A percentile compares a stretch with the other conserved stretches of the same genome.
Evolutionary conservation across 37 sponge, comb jelly and placozoan genomes (phyloP).

Genomic region (Cladorhizidae sp.): DNA sequence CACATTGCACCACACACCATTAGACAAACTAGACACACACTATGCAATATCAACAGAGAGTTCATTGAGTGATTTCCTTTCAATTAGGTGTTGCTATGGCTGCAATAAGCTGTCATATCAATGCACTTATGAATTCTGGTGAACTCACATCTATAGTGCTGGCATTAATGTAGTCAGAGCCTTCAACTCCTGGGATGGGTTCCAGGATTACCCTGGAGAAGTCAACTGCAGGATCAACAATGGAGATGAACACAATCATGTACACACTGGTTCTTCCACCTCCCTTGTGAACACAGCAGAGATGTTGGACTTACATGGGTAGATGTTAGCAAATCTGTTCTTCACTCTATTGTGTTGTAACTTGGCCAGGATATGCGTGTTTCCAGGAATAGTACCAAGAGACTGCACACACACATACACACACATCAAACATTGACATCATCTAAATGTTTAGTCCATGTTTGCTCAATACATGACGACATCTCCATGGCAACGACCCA

Average conservation of each 20-base stretch:
- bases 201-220: slow-evolving; percentile 44
- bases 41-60: too few relatives aligned
- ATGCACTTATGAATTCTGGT: too few relatives aligned
- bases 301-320: slow-evolving; percentile 64
- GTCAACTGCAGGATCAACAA: slow-evolving; percentile 43
- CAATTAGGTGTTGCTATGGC: too few relatives aligned
- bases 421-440: background rate
- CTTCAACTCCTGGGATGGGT: slow-evolving; percentile 26
- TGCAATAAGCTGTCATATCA: too few relatives aligned
- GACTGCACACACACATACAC: slow-evolving; percentile 16
- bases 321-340: slow-evolving; percentile 82
- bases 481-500: background rate
- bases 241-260: background rate
- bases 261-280: background rate
- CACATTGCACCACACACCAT: too few relatives aligned
- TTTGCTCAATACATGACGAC: background rate
- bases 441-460: background rate
- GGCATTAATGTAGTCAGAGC: slow-evolving; percentile 76
- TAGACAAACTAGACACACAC: too few relatives aligned
- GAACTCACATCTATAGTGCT: slow-evolving; percentile 54
- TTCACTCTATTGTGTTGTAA: slow-evolving; percentile 46
- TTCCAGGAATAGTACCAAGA: slow-evolving; percentile 27
- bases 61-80: too few relatives aligned
- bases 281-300: background rate
- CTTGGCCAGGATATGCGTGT: slow-evolving; percentile 38